A percentile compares a stretch with the other conserved stretches of the same genome.
Evolutionary conservation across 2,888 invertebrate genomes (phyloP).

Genomic region (Drosophila paranaensis): DNA sequence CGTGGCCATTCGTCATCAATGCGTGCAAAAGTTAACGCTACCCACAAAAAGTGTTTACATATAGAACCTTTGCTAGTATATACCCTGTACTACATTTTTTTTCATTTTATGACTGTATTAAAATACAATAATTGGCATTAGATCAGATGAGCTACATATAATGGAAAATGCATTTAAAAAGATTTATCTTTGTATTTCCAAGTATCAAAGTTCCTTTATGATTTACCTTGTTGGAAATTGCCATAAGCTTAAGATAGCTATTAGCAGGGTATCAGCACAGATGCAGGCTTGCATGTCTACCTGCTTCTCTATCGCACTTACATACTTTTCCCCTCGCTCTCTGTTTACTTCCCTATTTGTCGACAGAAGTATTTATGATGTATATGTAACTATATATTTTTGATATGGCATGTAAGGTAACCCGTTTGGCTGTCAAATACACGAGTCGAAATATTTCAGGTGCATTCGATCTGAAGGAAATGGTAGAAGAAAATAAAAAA

Average conservation of each 20-base stretch:
- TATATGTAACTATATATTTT: conserved; percentile 15
- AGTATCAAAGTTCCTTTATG: no score
- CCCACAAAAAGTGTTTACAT: conserved; percentile 9
- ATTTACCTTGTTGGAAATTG: no score
- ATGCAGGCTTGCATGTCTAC: neutral
- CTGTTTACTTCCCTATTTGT: neutral
- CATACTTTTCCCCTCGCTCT: neutral
- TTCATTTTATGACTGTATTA: no score
- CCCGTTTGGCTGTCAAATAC: conserved; percentile 40
- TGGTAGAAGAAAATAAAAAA: conserved; percentile 13
- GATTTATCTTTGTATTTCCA: no score
- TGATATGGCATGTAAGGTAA: conserved; percentile 28
- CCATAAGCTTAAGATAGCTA: no score
- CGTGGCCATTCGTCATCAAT: conserved; percentile 72
- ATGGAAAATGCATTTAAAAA: no score
- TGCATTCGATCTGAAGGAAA: conserved; percentile 41
- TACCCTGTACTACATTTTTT: conserved; percentile 13
- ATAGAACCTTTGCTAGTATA: neutral
- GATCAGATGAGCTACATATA: no score
- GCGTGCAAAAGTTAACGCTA: conserved; percentile 64
- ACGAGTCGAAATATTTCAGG: conserved; percentile 46
- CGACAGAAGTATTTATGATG: conserved; percentile 12
- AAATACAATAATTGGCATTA: no score
- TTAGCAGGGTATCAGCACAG: neutral
- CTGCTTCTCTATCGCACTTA: neutral